Evolutionary conservation across 2,888 invertebrate species (phyloP), one percentile per base, ranked within the genome.

Genomic region (Tachina fera): DNA sequence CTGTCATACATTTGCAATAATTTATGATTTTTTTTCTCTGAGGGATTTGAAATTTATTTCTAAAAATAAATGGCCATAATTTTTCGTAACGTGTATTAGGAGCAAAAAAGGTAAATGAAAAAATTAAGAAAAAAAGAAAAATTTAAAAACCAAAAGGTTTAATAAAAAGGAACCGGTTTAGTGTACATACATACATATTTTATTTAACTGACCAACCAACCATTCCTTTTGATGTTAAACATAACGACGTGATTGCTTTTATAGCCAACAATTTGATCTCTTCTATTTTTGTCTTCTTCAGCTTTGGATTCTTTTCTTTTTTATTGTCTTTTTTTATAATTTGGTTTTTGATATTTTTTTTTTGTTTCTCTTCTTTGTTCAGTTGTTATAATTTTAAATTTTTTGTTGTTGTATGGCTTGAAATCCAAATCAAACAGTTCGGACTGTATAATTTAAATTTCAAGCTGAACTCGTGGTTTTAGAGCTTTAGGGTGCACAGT

Each of bases 191-290:
- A 72, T 31, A 31, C 11, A 72, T 65, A 65, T 51, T 78, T 72
- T 72, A 68, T 60, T 75, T 61, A 67, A 83, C 83, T 78, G 77
- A 83, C 83, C 80, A 80, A 43, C 74, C 65, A 72, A 51, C 68
- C 60, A 78, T 71, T 67, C 72, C 47, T 83, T 83, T 78, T 77
- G 77, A 77, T 83, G 75, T 75, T 82, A 45, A 76, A 77, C 72
- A 67, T 53, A 31, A 83, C 72, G 68, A 75, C 81, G 86, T 83
- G 86, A 83, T 79, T 86, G 86, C 72, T 86, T 86, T 86, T 86
- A 83, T 83, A 83, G 86, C 86, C 86, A 83, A 83, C 79, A 86
- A 86, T 86, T 86, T 86, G 86, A 86, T 86, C 79, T 86, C 79
- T 83, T 86, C 86, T 86, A 83, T 86, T 86, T 83, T 86, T 76